Base-by-base conservation (phyloP, 92 coral and sea anemone species). In the Desmophyllum pertusum region DNA sequence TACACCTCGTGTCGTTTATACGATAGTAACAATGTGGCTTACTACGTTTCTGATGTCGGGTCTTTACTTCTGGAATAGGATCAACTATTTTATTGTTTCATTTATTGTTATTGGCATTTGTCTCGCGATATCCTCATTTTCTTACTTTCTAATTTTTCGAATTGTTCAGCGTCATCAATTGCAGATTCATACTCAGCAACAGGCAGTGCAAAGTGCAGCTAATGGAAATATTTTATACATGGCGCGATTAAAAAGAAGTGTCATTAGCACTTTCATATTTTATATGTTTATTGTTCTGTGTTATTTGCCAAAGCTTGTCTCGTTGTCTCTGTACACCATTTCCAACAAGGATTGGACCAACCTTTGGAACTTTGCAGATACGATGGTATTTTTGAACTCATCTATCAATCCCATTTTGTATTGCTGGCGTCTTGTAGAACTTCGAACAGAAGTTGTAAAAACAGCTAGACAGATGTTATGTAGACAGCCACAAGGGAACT, bases 201-300 rank as follows among this genome's bases (percentile, higher is more conserved):
- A 48, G 3, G 41, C 53, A 19, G 23, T 39, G 5, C 42, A 67
- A 35, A 8, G 17, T 15, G 15, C 41, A 0, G 21, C 33, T 23
- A 14, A 13, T 29, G 64, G 18, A 46, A 50, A 38, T 11, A 29
- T 30, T 5, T 17, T 33, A 14, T 7, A n/a, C 57, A 43, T 78
- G 37, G 40, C 13, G 0, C 57, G 30, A 42, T 33, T 36, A 14
- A 67, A 7, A 43, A 64, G 31, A 80, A 48, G n/a, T 35, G 50
- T 67, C 6, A 18, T 67, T n/a, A 67, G 35, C 65, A 68, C 84
- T 35, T 79, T 79, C 40, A 43, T 66, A 5, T 79, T 29, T 66
- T 79, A 79, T 37, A 79, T 79, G 13, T 65, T 19, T 48, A 17
- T 67, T n/a, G 0, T 66, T 23, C 0, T 79, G n/a, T 79, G 75